These are phyloP conservation scores for Eucriotettix oculatus DNA, from an alignment of 2,888 invertebrate genomes.

Conservation along the genomic window DNA sequence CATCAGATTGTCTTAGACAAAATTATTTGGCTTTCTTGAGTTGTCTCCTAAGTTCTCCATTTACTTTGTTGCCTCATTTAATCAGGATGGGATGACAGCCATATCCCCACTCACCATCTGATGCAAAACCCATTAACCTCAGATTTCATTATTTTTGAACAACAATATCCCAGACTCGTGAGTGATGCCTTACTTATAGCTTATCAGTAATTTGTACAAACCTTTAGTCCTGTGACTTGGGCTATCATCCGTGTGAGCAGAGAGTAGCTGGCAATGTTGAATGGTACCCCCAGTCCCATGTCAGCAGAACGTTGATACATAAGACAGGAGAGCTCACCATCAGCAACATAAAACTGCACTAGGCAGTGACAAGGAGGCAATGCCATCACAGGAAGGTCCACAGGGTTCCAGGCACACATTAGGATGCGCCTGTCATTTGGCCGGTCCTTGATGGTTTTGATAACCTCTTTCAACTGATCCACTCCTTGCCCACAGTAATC, in stretches of 20 bases:
- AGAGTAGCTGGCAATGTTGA: conserved; percentile 95
- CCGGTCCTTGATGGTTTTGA: conserved; percentile 59
- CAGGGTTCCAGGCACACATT: conserved; percentile 90
- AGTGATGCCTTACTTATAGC: too few relatives aligned
- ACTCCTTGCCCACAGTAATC: conserved; percentile 76
- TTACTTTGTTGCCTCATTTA: too few relatives aligned
- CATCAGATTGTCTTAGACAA: too few relatives aligned
- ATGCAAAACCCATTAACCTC: too few relatives aligned
- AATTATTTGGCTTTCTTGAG: too few relatives aligned
- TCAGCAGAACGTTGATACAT: conserved; percentile 94
- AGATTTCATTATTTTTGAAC: too few relatives aligned
- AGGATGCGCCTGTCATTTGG: conserved; percentile 82
- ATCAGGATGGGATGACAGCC: too few relatives aligned
- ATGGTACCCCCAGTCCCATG: conserved; percentile 96
- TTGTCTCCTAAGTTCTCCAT: too few relatives aligned
- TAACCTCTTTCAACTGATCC: conserved; percentile 72
- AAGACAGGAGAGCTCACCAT: conserved; percentile 73
- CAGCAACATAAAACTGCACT: conserved; percentile 82
- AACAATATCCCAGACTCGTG: too few relatives aligned
- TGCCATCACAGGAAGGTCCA: conserved; percentile 78
- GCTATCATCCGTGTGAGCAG: conserved; percentile 91
- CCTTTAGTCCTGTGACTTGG: conserved; percentile 78
- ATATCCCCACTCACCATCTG: too few relatives aligned
- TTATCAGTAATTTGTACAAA: conserved; percentile 20
- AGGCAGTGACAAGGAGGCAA: conserved; percentile 93